Percentiles rank a stretch among this genome's conserved stretches.
Conservation (phyloP, 2,888 invertebrate genomes). For the Geophilus truncorum region DNA sequence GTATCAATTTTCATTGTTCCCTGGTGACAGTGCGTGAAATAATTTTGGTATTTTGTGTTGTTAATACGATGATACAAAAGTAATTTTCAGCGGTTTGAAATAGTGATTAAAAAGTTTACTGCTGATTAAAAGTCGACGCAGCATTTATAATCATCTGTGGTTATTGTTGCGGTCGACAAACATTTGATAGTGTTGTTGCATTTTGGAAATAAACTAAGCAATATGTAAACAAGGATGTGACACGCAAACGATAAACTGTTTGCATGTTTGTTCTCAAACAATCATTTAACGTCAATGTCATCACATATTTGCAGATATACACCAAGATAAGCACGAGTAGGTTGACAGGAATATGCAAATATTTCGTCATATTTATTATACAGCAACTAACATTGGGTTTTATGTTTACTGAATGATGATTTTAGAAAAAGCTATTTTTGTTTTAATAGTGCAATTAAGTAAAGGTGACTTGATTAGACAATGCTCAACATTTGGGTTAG, state of each 20-base stretch:
- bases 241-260: not conserved
- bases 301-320: not conserved
- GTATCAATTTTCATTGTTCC: too few relatives aligned
- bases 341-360: not conserved
- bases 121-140: too few relatives aligned
- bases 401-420: too few relatives aligned
- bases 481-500: too few relatives aligned
- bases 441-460: too few relatives aligned
- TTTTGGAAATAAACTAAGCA: not conserved
- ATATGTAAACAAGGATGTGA: not conserved
- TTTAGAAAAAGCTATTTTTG: too few relatives aligned
- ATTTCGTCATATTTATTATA: not conserved
- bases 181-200: not conserved
- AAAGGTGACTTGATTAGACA: too few relatives aligned
- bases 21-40: too few relatives aligned
- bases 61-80: too few relatives aligned
- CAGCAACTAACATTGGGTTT: too few relatives aligned
- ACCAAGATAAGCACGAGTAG: not conserved
- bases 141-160: not conserved
- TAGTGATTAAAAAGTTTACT: not conserved
- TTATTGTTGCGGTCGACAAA: not conserved
- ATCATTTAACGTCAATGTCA: not conserved
- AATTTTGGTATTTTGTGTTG: too few relatives aligned
- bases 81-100: not conserved
- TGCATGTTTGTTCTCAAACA: not conserved